phyloP scores from a whole-genome alignment of 92 coral and sea anemone species.

The Siderastrea siderea region DNA sequence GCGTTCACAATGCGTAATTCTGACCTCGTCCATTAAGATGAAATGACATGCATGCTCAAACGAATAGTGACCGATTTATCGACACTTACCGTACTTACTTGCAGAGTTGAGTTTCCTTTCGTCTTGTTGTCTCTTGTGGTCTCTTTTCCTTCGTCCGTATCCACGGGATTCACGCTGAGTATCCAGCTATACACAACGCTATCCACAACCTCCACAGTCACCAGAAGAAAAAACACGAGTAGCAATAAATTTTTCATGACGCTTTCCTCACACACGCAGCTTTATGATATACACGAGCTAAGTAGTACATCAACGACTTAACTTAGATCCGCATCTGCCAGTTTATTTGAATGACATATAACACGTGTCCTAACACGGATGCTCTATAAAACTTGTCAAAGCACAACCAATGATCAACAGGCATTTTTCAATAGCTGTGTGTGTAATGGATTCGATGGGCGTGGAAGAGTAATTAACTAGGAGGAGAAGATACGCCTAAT shows the following conservation, averaged over 20 bases:
- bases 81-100: conserved; percentile 20
- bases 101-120: conserved; percentile 32
- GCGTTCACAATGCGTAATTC: not conserved
- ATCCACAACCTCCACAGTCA: conserved; percentile 58
- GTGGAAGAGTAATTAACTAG: conserved; percentile 89
- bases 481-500: conserved; percentile 91
- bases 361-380: conserved; percentile 88
- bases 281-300: conserved; percentile 31
- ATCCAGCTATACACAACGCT: conserved; percentile 92
- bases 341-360: conserved; percentile 62
- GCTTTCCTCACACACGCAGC: conserved; percentile 7
- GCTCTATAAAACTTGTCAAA: conserved; percentile 57
- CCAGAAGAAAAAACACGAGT: conserved; percentile 50
- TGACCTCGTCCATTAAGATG: not conserved
- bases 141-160: conserved; percentile 35
- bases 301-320: conserved; percentile 41
- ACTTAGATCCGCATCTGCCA: conserved; percentile 26
- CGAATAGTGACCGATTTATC: not conserved
- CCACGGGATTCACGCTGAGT: conserved; percentile 77
- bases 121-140: conserved; percentile 25
- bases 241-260: conserved; percentile 65
- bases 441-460: conserved; percentile 78
- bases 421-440: conserved; percentile 23
- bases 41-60: not conserved
- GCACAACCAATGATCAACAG: conserved; percentile 50